These are phyloP conservation scores for Paramormyrops hopkinsi DNA, from an alignment of 2,797 vertebrate species.

Conservation along the genomic window DNA sequence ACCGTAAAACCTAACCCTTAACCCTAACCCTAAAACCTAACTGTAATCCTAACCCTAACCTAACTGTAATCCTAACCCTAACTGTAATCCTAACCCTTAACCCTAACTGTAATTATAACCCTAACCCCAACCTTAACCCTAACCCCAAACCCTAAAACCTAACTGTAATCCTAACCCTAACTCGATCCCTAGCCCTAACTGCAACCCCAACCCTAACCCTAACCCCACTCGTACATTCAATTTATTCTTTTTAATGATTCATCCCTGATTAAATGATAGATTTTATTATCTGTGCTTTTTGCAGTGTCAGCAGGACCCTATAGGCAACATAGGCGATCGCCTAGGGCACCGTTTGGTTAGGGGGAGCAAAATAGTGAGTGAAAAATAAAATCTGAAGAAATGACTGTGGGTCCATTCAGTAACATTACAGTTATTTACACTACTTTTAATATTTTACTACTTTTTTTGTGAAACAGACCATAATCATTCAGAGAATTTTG, in stretches of 20 bases:
- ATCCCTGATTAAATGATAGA: neutral
- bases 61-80: too few species aligned
- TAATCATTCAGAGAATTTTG: too few species aligned
- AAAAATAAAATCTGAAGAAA: neutral
- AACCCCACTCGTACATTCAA: neutral
- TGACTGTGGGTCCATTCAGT: neutral
- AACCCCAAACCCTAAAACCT: too few species aligned
- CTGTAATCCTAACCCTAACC: too few species aligned
- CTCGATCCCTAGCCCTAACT: too few species aligned
- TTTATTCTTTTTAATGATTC: neutral
- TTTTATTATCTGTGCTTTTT: neutral
- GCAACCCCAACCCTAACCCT: neutral
- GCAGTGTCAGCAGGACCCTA: neutral
- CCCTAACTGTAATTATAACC: too few species aligned
- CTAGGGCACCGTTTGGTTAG: neutral
- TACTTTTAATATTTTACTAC: neutral
- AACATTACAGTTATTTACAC: neutral
- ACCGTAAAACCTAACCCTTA: too few species aligned
- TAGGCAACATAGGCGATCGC: neutral
- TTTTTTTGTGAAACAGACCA: neutral
- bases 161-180: too few species aligned
- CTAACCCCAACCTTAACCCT: too few species aligned
- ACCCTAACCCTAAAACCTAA: too few species aligned
- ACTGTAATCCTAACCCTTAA: too few species aligned
- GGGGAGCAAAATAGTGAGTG: neutral